Evolutionary conservation across 1,140 invertebrate genomes (phyloP), one percentile per base, ranked within the genome.

Genomic region (Psix sp.): DNA sequence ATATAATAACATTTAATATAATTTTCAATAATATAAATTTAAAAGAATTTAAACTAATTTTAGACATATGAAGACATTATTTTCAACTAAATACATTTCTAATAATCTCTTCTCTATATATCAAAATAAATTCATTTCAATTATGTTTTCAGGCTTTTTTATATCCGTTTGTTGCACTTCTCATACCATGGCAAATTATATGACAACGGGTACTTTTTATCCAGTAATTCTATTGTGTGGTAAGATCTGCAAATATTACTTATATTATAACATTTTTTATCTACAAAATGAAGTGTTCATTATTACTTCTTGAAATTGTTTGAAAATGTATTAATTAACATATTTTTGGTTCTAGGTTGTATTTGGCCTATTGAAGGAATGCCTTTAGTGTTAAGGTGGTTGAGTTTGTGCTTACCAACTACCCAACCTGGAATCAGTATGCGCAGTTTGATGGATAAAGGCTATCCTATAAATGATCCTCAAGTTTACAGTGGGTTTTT

Each of bases 341-440:
- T 10, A 29, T n/a, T 29, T 29, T 21, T n/a, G 10, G 52, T 57
- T 62, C 14, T 83, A 94, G 95, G 95, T 68, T 91, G 94, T n/a
- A 88, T 97, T 11, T 98, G 96, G 96, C 96, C 96, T 0, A 70
- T 95, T n/a, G 94, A 97, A 83, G 91, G 91, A 5, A 93, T 93
- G 91, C 90, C 91, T 1, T 66, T 71, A 10, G 75, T 80, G 0
- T 79, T 94, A 0, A 83, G 87, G 15, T 88, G 88, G 51, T 39
- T 93, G 11, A 90, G 92, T 0, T 80, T 88, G 5, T 78, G 81
- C 0, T 80, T 93, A 0, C 93, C 93, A 0, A 92, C 92, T 65
- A 93, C 93, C 2, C 76, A 93, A 18, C 90, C 93, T 0, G 89
- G 90, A 0, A 87, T 89, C 40, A 89, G 92, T 0, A 79, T 93